Evolutionary conservation across 2,113 vertebrate species (phyloP), one percentile per base, ranked within the genome.

Genomic region (Gasterosteus nipponicus): DNA sequence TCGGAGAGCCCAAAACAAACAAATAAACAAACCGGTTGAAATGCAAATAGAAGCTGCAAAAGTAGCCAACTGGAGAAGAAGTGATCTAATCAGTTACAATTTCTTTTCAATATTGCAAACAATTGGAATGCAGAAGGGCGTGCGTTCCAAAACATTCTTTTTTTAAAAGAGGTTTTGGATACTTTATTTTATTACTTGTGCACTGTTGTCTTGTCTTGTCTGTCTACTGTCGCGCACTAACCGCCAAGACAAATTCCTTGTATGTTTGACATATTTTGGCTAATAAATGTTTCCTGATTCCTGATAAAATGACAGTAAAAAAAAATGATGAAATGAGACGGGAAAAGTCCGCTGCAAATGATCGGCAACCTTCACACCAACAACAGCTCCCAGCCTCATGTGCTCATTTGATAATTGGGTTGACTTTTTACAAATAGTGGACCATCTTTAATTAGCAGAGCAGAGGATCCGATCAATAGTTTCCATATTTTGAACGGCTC

Each of bases 361-460:
- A 73, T 73, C 26, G 60, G 67, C 86, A 89, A 88, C 7, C n/a
- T 86, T 81, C 83, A 84, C 66, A 82, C 73, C 66, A 76, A 57
- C 77, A 82, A 44, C 84, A 86, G 70, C 19, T 26, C 46, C 69
- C 75, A 80, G 86, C 81, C 86, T 91, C 89, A 91, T 91, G 85
- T 60, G 65, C 89, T 92, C 90, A 88, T 85, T 90, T 89, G 57
- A 74, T 85, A 92, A 92, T 83, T 85, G 77, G 87, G 79, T 90
- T 54, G 80, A 81, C 86, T 91, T 89, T 93, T 87, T 89, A 91
- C 92, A 91, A 93, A 92, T 78, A 92, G 89, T 87, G 70, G 65
- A 49, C 57, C 63, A 80, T 93, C 89, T 78, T 92, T 93, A 92
- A 90, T 90, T 93, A 78, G 76, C 77, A 87, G 89, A 68, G 82